Base-by-base conservation (phyloP, 2,888 invertebrate species). In the Unio pictorum region DNA sequence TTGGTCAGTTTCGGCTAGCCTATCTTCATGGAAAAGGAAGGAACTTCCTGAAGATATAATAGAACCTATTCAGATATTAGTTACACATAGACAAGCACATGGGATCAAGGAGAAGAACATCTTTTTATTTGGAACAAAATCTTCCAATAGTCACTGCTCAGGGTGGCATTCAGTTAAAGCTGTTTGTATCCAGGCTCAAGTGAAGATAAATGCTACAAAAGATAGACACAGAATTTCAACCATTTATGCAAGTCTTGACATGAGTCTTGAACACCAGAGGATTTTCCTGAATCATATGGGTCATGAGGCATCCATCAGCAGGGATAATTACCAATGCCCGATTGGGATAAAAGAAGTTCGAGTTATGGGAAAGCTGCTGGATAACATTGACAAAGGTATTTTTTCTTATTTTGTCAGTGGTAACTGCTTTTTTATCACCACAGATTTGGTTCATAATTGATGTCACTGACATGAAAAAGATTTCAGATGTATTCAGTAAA, bases 21-120 rank as follows among this genome's bases (percentile, higher is more conserved):
- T 76, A 75, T 56, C 56, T 79, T 57, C 55, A 63, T 23, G 72
- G 72, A n/a, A 77, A 73, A 61, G 71, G 72, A n/a, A 75, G 66
- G 64, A 75, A 55, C 64, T 79, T 57, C 79, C 79, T 5, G n/a
- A 68, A 6, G 73, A 79, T 60, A 61, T 76, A 15, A 45, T 75
- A 3, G 59, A 64, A 26, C 54, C 66, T 55, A 63, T 73, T 4
- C 56, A 69, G n/a, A 54, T 74, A 20, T 70, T 76, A 18, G 54
- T 67, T 20, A 34, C n/a, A 54, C 54, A 74, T 45, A 73, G 76
- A 61, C 18, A 45, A 23, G 56, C n/a, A n/a, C n/a, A n/a, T n/a
- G n/a, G n/a, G n/a, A n/a, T n/a, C n/a, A n/a, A n/a, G n/a, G n/a
- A n/a, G n/a, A n/a, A n/a, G n/a, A n/a, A n/a, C n/a, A n/a, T n/a